A percentile compares a stretch with the other conserved stretches of the same genome.
phyloP scores from a whole-genome alignment of 2,797 vertebrate species.

The Gymnoscopelus microlampas region DNA sequence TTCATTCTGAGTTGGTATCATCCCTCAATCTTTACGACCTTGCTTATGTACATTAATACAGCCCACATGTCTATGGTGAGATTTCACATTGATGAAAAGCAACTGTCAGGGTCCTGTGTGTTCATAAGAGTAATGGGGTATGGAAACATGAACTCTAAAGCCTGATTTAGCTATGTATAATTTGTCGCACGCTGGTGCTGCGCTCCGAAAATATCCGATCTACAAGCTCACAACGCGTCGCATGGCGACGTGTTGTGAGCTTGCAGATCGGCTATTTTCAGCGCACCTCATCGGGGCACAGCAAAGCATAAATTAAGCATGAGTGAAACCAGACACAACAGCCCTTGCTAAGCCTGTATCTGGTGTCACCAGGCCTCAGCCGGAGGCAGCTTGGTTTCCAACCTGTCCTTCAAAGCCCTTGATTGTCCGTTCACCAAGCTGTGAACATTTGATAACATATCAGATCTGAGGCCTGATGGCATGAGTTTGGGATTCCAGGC shows the following conservation, averaged over 20 bases:
- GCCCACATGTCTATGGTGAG: not conserved
- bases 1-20: not conserved
- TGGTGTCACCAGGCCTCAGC: conserved; percentile 50
- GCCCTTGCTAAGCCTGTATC: conserved; percentile 50
- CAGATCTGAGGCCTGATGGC: conserved; percentile 47
- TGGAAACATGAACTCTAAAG: conserved; percentile 48
- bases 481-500: conserved; percentile 48
- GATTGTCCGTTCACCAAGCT: conserved; percentile 51
- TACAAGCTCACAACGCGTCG: no score
- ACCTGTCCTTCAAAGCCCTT: conserved; percentile 31
- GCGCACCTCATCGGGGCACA: no score
- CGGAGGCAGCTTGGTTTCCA: conserved; percentile 59
- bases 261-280: no score
- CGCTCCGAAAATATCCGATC: no score
- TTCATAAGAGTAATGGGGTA: not conserved
- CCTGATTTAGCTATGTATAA: no score
- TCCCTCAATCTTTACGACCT: not conserved
- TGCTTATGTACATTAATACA: not conserved
- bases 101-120: conserved; percentile 16
- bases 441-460: conserved; percentile 59
- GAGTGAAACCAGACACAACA: conserved; percentile 64
- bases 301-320: no score
- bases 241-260: no score
- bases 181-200: no score
- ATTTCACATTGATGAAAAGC: conserved; percentile 1